A percentile compares a stretch with the other conserved stretches of the same genome.
Evolutionary conservation across 2,888 invertebrate species (phyloP).

Genomic region (Perdita meconis): DNA sequence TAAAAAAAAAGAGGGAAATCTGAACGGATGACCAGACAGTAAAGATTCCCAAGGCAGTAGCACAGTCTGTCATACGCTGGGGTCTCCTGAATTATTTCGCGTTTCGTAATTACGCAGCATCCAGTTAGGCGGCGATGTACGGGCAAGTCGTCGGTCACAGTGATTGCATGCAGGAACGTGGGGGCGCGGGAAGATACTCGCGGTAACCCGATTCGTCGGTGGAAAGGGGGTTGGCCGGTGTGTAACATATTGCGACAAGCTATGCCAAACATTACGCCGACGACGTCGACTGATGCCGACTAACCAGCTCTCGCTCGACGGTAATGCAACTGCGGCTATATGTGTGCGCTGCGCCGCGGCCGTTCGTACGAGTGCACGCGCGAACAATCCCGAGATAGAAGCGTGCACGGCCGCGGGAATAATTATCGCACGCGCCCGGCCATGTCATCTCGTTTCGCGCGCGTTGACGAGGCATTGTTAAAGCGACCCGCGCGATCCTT

Average conservation of each 20-base stretch:
- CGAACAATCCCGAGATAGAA: slow-evolving; percentile 47
- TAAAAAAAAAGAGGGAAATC: too few species aligned
- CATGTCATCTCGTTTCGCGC: slow-evolving; percentile 79
- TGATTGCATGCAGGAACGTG: slow-evolving; percentile 60
- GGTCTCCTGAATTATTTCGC: slow-evolving; percentile 63
- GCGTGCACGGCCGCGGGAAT: slow-evolving; percentile 68
- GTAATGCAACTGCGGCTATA: slow-evolving; percentile 27
- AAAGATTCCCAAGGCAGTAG: not conserved
- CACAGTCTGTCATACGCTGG: slow-evolving; percentile 8
- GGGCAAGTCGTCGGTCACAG: slow-evolving; percentile 63
- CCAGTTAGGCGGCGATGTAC: slow-evolving; percentile 50
- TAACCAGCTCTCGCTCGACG: slow-evolving; percentile 69
- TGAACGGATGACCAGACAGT: not conserved
- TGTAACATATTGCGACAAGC: slow-evolving; percentile 83
- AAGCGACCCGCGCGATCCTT: slow-evolving; percentile 67
- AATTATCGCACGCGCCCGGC: slow-evolving; percentile 79
- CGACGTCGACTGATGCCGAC: slow-evolving; percentile 79
- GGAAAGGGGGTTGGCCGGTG: slow-evolving; percentile 54
- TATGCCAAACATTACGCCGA: slow-evolving; percentile 82
- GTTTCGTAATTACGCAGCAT: slow-evolving; percentile 62
- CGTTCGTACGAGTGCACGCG: slow-evolving; percentile 48
- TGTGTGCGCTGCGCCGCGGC: slow-evolving; percentile 7
- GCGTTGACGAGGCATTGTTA: slow-evolving; percentile 76
- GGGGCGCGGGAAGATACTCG: slow-evolving; percentile 62
- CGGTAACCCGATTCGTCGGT: slow-evolving; percentile 66